Evolutionary conservation across 2,888 invertebrate genomes (phyloP).

Genomic region (Conchocele bisecta): DNA sequence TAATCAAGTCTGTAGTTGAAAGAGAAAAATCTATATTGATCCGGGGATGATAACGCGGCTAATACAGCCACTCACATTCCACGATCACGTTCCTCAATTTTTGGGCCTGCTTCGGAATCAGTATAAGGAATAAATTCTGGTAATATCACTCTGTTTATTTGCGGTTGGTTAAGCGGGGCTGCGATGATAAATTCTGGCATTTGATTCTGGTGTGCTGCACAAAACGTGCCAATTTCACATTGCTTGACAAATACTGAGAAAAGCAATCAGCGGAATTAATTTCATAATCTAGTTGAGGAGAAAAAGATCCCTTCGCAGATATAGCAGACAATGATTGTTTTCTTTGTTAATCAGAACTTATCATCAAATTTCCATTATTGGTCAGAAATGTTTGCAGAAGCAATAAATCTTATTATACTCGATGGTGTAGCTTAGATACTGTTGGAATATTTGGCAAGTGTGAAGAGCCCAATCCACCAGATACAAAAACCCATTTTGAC

Average conservation of each 20-base stretch:
- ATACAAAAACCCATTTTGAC: too few relatives aligned
- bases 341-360: slow-evolving; percentile 43
- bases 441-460: too few relatives aligned
- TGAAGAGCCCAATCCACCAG: too few relatives aligned
- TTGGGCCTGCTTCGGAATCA: slow-evolving; percentile 45
- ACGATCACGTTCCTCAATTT: slow-evolving; percentile 38
- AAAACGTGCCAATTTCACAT: slow-evolving; percentile 42
- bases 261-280: slow-evolving; percentile 60
- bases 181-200: slow-evolving; percentile 44
- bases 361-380: slow-evolving; percentile 47
- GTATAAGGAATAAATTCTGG: slow-evolving; percentile 44
- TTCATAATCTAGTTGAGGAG: slow-evolving; percentile 59
- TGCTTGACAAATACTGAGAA: slow-evolving; percentile 55
- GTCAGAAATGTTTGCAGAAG: slow-evolving; percentile 35
- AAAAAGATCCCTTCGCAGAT: slow-evolving; percentile 59
- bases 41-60: slow-evolving; percentile 51
- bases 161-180: slow-evolving; percentile 45
- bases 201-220: slow-evolving; percentile 43
- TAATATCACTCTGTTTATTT: slow-evolving; percentile 60
- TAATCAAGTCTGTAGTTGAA: slow-evolving; percentile 52
- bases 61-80: slow-evolving; percentile 54
- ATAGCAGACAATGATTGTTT: slow-evolving; percentile 55
- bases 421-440: too few relatives aligned
- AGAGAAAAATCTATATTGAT: slow-evolving; percentile 61
- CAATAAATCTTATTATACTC: too few relatives aligned